A percentile compares a stretch with the other conserved stretches of the same genome.
These are phyloP conservation scores for Vultur gryphus DNA, from an alignment of 2,797 vertebrate species.

Conservation along the genomic window DNA sequence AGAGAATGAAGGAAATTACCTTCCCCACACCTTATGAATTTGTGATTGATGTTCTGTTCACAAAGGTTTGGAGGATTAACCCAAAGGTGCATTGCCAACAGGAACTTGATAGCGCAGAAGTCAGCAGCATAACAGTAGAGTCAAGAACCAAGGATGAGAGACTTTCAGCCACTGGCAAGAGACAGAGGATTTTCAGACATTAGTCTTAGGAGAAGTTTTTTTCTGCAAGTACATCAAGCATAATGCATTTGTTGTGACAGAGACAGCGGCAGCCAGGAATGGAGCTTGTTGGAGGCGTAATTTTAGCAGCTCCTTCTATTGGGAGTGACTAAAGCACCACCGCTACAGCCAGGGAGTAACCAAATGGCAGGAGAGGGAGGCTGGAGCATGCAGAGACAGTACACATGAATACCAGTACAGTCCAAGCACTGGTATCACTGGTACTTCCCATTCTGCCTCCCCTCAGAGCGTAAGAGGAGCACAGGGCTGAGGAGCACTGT, in stretches of 20 bases:
- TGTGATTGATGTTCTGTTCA: background rate
- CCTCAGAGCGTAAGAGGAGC: fast-evolving
- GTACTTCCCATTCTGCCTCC: background rate
- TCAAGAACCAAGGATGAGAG: background rate
- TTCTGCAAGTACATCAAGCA: background rate
- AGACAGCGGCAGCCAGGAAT: background rate
- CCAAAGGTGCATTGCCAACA: background rate
- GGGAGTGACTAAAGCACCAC: background rate
- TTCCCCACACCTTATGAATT: background rate
- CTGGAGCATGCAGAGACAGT: background rate
- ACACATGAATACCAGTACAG: background rate
- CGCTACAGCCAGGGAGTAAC: background rate
- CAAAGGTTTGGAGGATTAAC: background rate
- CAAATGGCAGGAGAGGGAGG: background rate
- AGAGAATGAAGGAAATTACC: background rate
- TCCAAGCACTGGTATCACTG: background rate
- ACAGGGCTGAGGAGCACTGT: background rate
- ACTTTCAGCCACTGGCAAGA: background rate
- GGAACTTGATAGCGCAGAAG: background rate
- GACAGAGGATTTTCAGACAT: background rate
- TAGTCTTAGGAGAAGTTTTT: background rate
- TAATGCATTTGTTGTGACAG: background rate
- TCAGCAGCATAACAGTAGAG: background rate
- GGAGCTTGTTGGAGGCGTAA: background rate
- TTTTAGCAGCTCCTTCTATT: background rate